phyloP scores from a whole-genome alignment of 2,113 vertebrate genomes.

The Furnarius figulus region DNA sequence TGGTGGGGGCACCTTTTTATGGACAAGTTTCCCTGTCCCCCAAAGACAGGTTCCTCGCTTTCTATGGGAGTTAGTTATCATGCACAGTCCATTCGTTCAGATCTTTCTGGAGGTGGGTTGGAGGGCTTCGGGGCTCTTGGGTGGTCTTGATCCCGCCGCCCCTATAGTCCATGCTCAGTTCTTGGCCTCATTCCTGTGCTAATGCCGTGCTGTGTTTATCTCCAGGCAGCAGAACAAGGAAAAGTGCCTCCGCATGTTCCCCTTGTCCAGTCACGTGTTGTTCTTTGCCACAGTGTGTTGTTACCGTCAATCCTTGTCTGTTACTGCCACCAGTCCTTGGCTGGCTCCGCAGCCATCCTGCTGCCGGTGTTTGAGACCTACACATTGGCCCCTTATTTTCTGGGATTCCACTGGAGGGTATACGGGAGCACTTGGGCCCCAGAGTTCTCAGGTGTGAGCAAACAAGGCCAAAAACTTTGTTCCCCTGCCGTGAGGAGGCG shows the following conservation, averaged over 20 bases:
- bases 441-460: accelerated
- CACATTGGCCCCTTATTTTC: no score
- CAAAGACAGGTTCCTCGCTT: no score
- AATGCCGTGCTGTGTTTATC: not conserved
- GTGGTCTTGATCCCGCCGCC: not conserved
- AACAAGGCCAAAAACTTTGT: accelerated
- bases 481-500: accelerated
- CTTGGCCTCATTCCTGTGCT: no score
- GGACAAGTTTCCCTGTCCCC: not conserved
- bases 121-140: not conserved
- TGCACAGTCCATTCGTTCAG: not conserved
- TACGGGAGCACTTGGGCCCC: accelerated
- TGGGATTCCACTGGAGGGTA: not conserved
- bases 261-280: not conserved
- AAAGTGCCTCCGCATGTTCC: accelerated
- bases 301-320: no score
- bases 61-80: not conserved
- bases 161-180: not conserved
- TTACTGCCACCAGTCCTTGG: no score
- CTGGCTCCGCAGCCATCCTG: not conserved
- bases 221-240: no score
- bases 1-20: not conserved
- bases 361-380: not conserved
- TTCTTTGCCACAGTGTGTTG: accelerated
- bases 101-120: not conserved